Conservation (phyloP, 2,888 invertebrate genomes). For the Apamea sordens region DNA sequence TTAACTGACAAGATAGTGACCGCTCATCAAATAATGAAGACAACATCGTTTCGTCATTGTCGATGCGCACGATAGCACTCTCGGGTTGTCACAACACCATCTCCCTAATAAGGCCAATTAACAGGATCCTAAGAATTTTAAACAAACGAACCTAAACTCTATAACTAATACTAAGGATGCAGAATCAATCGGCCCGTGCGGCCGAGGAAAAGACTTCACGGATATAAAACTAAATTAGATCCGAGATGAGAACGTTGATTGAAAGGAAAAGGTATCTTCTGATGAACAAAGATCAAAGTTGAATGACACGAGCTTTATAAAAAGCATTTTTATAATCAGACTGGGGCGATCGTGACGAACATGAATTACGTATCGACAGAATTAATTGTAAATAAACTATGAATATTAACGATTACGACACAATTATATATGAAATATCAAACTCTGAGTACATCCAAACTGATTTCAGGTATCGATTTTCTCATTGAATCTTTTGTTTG, state of each 20-base stretch:
- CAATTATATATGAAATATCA: constrained; percentile 55
- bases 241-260: constrained; percentile 81
- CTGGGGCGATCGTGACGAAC: constrained; percentile 81
- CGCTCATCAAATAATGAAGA: constrained; percentile 90
- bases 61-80: constrained; percentile 90
- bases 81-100: constrained; percentile 90
- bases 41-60: constrained; percentile 91
- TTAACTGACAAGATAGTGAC: constrained; percentile 90
- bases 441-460: constrained; percentile 44
- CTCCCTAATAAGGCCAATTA: constrained; percentile 90
- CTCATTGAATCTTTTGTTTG: constrained; percentile 75
- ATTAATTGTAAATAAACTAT: constrained; percentile 75
- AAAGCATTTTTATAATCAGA: constrained; percentile 80
- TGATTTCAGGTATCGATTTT: constrained; percentile 66
- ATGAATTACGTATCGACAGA: constrained; percentile 77
- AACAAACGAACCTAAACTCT: constrained; percentile 80
- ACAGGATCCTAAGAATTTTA: constrained; percentile 80
- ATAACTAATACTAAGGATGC: constrained; percentile 72
- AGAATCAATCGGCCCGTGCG: constrained; percentile 68
- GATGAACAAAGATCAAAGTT: constrained; percentile 88
- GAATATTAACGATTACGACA: constrained; percentile 60
- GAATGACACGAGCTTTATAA: constrained; percentile 83
- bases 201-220: constrained; percentile 74
- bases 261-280: constrained; percentile 85
- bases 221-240: constrained; percentile 75